phyloP scores from a whole-genome alignment of 1,140 invertebrate genomes.

The Cylas formicarius region DNA sequence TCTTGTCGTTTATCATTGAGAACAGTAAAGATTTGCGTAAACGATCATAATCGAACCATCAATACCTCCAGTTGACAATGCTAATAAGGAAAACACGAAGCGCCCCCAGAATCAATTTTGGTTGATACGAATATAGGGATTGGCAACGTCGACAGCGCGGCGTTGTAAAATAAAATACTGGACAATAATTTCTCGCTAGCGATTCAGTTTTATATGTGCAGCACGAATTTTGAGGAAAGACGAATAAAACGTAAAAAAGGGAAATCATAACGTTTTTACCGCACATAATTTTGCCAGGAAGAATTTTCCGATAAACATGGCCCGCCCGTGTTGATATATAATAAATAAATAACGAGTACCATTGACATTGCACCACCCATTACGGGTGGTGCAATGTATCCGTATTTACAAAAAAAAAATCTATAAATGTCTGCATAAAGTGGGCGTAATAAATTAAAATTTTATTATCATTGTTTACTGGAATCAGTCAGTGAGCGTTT shows the following conservation, averaged over 20 bases:
- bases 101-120: slow-evolving; percentile 22
- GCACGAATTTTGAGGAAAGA: slow-evolving; percentile 28
- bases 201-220: slow-evolving; percentile 29
- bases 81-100: slow-evolving; percentile 15
- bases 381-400: no score
- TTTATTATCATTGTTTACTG: no score
- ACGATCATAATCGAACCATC: slow-evolving; percentile 18
- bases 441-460: neutral
- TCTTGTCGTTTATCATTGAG: neutral
- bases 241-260: slow-evolving; percentile 26
- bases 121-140: slow-evolving; percentile 23
- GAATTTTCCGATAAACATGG: neutral
- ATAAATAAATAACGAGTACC: no score
- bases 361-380: no score
- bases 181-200: slow-evolving; percentile 25
- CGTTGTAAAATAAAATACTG: slow-evolving; percentile 27
- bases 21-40: slow-evolving; percentile 6
- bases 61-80: no score
- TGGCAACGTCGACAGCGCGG: slow-evolving; percentile 7
- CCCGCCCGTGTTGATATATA: no score
- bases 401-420: neutral
- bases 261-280: slow-evolving; percentile 22
- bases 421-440: neutral
- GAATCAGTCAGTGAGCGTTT: no score
- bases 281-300: neutral